These are phyloP conservation scores for Chascanopsetta lugubris DNA, from an alignment of 2,113 vertebrate genomes.

Conservation along the genomic window DNA sequence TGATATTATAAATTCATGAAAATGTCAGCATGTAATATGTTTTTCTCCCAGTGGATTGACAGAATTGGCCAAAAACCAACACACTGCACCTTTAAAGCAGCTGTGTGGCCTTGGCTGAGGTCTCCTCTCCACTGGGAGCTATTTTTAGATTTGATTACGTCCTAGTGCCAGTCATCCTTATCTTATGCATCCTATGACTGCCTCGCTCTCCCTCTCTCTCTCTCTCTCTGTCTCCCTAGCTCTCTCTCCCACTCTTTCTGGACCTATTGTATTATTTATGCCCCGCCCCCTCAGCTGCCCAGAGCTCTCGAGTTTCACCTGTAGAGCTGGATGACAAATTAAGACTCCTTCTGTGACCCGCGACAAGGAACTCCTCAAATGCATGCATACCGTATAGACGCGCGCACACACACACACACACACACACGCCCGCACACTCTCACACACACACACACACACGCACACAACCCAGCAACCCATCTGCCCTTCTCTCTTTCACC, in stretches of 20 bases:
- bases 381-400: constrained; percentile 40
- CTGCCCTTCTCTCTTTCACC: constrained; percentile 26
- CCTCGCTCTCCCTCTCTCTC: constrained; percentile 43
- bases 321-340: constrained; percentile 77
- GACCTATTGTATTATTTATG: constrained; percentile 78
- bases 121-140: neutral
- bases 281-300: constrained; percentile 71
- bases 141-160: constrained; percentile 19
- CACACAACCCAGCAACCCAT: constrained; percentile 11
- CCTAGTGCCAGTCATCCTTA: constrained; percentile 33
- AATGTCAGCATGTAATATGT: too few species aligned
- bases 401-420: constrained; percentile 14
- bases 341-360: constrained; percentile 72
- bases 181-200: constrained; percentile 23
- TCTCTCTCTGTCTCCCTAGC: constrained; percentile 18
- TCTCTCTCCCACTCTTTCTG: constrained; percentile 42
- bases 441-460: constrained; percentile 29
- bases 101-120: neutral
- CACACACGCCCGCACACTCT: constrained; percentile 6
- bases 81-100: too few species aligned
- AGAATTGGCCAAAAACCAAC: too few species aligned
- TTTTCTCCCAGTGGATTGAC: too few species aligned
- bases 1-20: too few species aligned
- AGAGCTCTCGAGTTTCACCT: constrained; percentile 71
- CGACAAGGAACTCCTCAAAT: constrained; percentile 58